A percentile compares a stretch with the other conserved stretches of the same genome.
phyloP scores from a whole-genome alignment of 2,113 vertebrate species.

The Salvelinus fontinalis region DNA sequence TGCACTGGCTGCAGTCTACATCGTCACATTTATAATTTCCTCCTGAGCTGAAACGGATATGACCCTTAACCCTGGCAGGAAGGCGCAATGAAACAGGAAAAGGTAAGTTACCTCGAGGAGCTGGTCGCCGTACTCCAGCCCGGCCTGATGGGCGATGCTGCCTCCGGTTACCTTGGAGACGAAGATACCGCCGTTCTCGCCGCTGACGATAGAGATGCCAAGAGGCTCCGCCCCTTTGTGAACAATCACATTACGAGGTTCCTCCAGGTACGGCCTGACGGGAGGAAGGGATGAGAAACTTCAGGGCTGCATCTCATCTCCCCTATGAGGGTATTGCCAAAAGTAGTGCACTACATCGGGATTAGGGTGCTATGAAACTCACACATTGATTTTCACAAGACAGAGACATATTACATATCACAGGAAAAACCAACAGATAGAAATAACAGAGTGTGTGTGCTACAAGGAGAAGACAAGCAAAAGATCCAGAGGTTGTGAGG shows the following conservation, averaged over 20 bases:
- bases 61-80: not conserved
- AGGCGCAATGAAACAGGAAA: no score
- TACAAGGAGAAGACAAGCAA: not conserved
- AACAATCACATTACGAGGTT: constrained; percentile 92
- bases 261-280: constrained; percentile 91
- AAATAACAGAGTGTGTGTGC: not conserved
- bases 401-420: not conserved
- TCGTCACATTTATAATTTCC: no score
- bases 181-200: constrained; percentile 96
- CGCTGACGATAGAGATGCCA: constrained; percentile 96
- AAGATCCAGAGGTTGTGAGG: not conserved
- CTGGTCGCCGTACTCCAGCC: constrained; percentile 96
- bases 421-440: not conserved
- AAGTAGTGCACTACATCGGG: no score
- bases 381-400: no score
- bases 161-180: constrained; percentile 95
- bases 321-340: no score
- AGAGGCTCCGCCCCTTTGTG: constrained; percentile 95
- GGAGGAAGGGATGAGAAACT: not conserved
- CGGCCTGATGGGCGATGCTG: constrained; percentile 97
- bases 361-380: no score
- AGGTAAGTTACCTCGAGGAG: constrained; percentile 86
- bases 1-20: no score
- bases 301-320: not conserved
- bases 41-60: no score